Percentiles rank a stretch among this genome's conserved stretches.
Conservation (phyloP, 2,888 invertebrate genomes). For the Chesias legatella region DNA sequence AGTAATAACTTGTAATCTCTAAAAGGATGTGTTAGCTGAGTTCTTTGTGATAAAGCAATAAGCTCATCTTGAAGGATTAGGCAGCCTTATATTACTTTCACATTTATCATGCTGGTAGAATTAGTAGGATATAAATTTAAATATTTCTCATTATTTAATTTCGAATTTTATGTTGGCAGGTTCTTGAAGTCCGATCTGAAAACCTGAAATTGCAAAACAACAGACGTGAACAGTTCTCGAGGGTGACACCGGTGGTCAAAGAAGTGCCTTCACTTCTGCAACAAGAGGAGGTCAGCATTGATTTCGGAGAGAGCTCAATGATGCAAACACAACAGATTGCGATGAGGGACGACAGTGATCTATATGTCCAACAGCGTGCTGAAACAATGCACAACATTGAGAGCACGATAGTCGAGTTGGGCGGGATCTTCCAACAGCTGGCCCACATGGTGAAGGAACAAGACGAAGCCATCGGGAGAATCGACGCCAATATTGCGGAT, state of each 20-base stretch:
- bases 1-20: too few species aligned
- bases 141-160: too few species aligned
- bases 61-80: too few species aligned
- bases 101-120: too few species aligned
- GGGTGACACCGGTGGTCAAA: constrained; percentile 66
- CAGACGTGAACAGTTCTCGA: constrained; percentile 92
- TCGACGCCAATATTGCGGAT: constrained; percentile 98
- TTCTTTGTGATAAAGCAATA: too few species aligned
- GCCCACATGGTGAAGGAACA: constrained; percentile 99
- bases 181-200: constrained; percentile 98
- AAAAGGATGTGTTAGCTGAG: too few species aligned
- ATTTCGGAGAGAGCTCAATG: constrained; percentile 84
- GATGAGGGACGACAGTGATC: constrained; percentile 92
- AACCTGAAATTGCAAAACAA: constrained; percentile 97
- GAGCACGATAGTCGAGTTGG: constrained; percentile 98
- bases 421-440: constrained; percentile 98
- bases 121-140: too few species aligned
- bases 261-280: constrained; percentile 72
- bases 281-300: constrained; percentile 90
- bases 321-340: constrained; percentile 83
- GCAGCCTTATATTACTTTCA: too few species aligned
- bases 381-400: constrained; percentile 99
- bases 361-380: constrained; percentile 94
- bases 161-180: constrained; percentile 56
- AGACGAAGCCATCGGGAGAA: constrained; percentile 98